Conservation (phyloP, 2,113 vertebrate genomes). For the Pampusana beccarii region DNA sequence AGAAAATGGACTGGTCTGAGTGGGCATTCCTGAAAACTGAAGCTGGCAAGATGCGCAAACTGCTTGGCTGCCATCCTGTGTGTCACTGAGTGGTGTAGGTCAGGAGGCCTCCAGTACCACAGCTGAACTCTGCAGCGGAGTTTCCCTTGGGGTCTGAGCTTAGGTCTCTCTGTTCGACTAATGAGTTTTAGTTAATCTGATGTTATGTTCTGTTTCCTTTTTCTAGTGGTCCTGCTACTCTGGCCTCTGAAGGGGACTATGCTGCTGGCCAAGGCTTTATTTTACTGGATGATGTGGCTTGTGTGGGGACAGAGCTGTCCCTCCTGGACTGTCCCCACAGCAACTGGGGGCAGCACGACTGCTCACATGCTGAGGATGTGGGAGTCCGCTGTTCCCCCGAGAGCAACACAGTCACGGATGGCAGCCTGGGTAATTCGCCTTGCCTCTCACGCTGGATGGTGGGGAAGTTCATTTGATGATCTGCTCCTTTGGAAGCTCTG, state of each 20-base stretch:
- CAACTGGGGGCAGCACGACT: slow-evolving; percentile 92
- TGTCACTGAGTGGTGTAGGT: neutral
- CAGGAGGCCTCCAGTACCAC: neutral
- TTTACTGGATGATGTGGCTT: slow-evolving; percentile 86
- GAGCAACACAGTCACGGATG: slow-evolving; percentile 32
- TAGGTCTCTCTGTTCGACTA: neutral
- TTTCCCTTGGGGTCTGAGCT: neutral
- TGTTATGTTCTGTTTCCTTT: neutral
- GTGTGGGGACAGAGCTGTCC: slow-evolving; percentile 84
- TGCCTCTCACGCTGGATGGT: neutral
- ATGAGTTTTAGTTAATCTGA: neutral
- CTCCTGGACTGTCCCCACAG: slow-evolving; percentile 87
- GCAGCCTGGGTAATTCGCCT: slow-evolving; percentile 43
- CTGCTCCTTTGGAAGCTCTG: neutral
- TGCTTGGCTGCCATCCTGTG: neutral
- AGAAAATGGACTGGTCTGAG: neutral
- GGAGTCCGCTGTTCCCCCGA: slow-evolving; percentile 82
- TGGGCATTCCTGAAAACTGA: neutral
- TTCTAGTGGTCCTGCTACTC: slow-evolving; percentile 61
- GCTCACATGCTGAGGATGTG: slow-evolving; percentile 89
- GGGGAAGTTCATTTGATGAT: neutral
- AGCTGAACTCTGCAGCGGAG: neutral
- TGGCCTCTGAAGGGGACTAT: slow-evolving; percentile 72
- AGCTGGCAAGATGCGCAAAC: neutral
- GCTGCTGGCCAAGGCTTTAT: slow-evolving; percentile 86